Percentiles rank a stretch among this genome's conserved stretches.
phyloP scores from a whole-genome alignment of 2,797 vertebrate species.

The Chromis chromis region DNA sequence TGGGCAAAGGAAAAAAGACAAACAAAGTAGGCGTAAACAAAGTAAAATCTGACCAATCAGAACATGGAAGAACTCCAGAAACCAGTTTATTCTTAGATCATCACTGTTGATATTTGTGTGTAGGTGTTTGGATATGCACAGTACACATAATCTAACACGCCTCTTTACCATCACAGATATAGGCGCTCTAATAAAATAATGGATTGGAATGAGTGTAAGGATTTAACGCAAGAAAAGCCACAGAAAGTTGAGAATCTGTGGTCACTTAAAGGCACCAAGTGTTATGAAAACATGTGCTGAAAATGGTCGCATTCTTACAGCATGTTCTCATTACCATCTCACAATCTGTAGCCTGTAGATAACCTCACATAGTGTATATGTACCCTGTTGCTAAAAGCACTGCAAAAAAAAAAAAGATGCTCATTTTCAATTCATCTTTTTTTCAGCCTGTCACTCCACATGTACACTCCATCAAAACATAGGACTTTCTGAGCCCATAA shows the following conservation, averaged over 20 bases:
- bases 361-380: constrained; percentile 5
- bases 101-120: background rate
- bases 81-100: constrained; percentile 15
- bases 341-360: constrained; percentile 9
- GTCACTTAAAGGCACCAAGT: background rate
- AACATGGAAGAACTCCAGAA: constrained; percentile 1
- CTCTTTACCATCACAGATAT: constrained; percentile 9
- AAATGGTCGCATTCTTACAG: background rate
- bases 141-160: constrained; percentile 13
- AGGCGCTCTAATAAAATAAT: constrained; percentile 1
- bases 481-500: constrained; percentile 58
- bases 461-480: constrained; percentile 66
- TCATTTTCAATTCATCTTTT: constrained; percentile 59
- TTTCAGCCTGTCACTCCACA: constrained; percentile 55
- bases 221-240: background rate
- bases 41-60: constrained; percentile 39
- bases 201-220: background rate
- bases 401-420: background rate
- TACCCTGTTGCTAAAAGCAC: constrained; percentile 4
- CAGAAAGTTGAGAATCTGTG: background rate
- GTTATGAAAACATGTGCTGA: background rate
- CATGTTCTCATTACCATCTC: constrained; percentile 4
- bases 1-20: background rate
- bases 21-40: constrained; percentile 25
- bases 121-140: background rate